Percentiles rank a stretch among this genome's conserved stretches.
These are phyloP conservation scores for Oncorhynchus mykiss DNA, from an alignment of 2,113 vertebrate genomes.

Conservation along the genomic window DNA sequence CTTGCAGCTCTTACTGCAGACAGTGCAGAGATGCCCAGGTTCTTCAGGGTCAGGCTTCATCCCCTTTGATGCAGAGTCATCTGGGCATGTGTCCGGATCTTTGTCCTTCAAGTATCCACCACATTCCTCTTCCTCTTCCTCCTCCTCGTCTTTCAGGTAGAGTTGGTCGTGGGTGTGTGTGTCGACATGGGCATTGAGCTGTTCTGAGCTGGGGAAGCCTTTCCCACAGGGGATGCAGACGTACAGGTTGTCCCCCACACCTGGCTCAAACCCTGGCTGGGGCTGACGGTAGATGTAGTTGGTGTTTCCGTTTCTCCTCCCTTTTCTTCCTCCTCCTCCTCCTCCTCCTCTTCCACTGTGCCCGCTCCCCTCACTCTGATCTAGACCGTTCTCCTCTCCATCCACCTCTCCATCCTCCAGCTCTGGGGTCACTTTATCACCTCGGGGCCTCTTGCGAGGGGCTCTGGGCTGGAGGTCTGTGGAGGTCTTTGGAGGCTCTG, in stretches of 20 bases:
- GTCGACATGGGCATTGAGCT: conserved; percentile 88
- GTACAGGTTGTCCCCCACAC: conserved; percentile 87
- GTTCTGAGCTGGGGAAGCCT: conserved; percentile 89
- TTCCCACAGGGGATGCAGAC: conserved; percentile 90
- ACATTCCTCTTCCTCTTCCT: conserved; percentile 82
- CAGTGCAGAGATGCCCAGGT: conserved; percentile 83
- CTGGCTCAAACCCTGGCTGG: conserved; percentile 84
- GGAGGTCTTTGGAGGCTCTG: conserved; percentile 68
- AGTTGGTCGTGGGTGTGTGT: conserved; percentile 87
- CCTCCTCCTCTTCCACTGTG: conserved; percentile 77
- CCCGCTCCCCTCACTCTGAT: conserved; percentile 81
- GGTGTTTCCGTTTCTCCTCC: conserved; percentile 59
- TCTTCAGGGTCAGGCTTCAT: conserved; percentile 54
- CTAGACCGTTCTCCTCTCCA: conserved; percentile 76
- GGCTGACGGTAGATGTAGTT: conserved; percentile 83
- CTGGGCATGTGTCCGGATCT: conserved; percentile 69
- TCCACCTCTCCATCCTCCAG: conserved; percentile 74
- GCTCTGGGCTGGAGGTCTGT: conserved; percentile 58
- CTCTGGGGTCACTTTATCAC: conserved; percentile 50
- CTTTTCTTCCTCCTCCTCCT: conserved; percentile 50
- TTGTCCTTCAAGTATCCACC: conserved; percentile 80
- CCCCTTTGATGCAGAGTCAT: conserved; percentile 78
- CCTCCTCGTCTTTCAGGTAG: conserved; percentile 86
- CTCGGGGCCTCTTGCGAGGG: conserved; percentile 30
- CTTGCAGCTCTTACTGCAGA: conserved; percentile 91